Base-by-base conservation (phyloP, 2,113 vertebrate genomes). In the Oryctolagus cuniculus region DNA sequence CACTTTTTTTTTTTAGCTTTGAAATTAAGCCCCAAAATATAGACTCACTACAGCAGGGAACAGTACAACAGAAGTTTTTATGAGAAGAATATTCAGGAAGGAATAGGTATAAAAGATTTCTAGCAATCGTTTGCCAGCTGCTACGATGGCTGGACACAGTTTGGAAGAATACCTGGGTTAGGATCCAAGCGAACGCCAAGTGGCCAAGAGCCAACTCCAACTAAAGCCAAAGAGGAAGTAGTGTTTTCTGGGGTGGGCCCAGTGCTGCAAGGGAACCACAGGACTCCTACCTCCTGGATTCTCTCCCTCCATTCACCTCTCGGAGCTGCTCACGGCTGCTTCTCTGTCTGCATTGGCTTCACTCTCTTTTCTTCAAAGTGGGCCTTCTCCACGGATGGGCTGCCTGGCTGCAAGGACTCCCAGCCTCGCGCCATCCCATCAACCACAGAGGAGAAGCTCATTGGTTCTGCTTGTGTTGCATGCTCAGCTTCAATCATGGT, bases 21-120 rank as follows among this genome's bases (percentile, higher is more conserved):
- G 64, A 67, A 73, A 82, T 85, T 49, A 87, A 83, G 10, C n/a
- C 63, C 93, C 78, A 86, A 85, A 84, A n/a, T 78, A 92, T 27
- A 94, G 27, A 81, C 24, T 87, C 3, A 0, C 29, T 53, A 75
- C 0, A 70, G 49, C 25, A 87, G 31, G 17, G 15, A 89, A 79
- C 0, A 36, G 7, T 49, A 11, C 16, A 53, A 72, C 16, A 44
- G 51, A 77, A n/a, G 22, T 55, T 93, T 93, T 44, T 25, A 19
- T 86, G 49, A 90, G 81, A 69, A 67, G 22, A 87, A 85, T 81
- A 64, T 63, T 63, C 15, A 84, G 36, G 90, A 92, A 75, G 53
- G 25, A 78, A 21, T 58, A 55, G 61, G 72, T 85, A 25, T 36
- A 19, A 58, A 86, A 75, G 9, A 55, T 70, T 44, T 55, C 17